phyloP scores from a whole-genome alignment of 2,113 vertebrate species.

The Lepus europaeus region DNA sequence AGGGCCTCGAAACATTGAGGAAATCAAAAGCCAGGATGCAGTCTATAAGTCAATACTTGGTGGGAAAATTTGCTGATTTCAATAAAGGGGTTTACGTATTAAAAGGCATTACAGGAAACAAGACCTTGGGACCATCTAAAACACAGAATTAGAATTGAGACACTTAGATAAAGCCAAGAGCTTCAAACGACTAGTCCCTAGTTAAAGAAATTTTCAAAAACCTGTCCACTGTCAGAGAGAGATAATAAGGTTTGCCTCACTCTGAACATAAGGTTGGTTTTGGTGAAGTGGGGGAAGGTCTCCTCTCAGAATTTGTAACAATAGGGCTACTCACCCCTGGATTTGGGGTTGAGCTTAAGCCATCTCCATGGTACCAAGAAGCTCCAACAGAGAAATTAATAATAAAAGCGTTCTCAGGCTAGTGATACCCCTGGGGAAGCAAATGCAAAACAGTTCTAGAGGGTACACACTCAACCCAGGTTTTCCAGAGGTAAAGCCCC shows the following conservation, averaged over 20 bases:
- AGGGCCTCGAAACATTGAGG: neutral
- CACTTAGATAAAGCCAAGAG: slow-evolving; percentile 13
- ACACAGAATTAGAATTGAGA: slow-evolving; percentile 17
- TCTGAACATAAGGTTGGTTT: neutral
- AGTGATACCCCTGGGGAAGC: slow-evolving; percentile 8
- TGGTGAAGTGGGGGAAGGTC: neutral
- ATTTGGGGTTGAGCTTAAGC: slow-evolving; percentile 16
- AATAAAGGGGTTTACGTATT: slow-evolving; percentile 34
- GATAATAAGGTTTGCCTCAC: slow-evolving; percentile 19
- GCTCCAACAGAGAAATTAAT: slow-evolving; percentile 46
- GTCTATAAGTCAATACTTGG: neutral
- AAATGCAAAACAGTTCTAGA: slow-evolving; percentile 47
- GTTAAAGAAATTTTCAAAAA: slow-evolving; percentile 53
- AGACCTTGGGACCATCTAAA: neutral
- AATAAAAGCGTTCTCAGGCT: slow-evolving; percentile 22
- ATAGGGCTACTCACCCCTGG: neutral
- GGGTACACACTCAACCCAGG: neutral
- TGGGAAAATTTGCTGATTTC: slow-evolving; percentile 24
- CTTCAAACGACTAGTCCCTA: neutral
- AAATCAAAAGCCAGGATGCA: slow-evolving; percentile 54
- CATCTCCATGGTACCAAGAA: slow-evolving; percentile 3
- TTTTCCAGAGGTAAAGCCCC: slow-evolving; percentile 21
- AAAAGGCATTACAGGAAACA: slow-evolving; percentile 19
- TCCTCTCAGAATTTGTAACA: slow-evolving; percentile 24
- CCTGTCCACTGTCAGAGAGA: neutral